These are phyloP conservation scores for Globodera ellingtonae DNA, from an alignment of 1,140 invertebrate genomes.

Conservation along the genomic window DNA sequence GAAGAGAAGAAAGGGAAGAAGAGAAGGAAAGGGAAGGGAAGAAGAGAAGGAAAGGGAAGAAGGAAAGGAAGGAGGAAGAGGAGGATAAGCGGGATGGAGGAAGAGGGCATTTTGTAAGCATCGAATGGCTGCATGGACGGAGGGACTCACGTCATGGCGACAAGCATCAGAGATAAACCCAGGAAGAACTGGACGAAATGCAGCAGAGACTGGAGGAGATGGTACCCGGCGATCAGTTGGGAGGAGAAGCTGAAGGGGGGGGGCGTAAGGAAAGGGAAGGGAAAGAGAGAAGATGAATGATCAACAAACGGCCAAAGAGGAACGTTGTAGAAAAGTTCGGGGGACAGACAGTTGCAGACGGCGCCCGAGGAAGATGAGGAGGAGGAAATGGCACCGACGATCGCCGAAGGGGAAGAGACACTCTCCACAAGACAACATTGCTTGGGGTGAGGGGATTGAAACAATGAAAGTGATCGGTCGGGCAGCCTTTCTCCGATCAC, in stretches of 20 bases:
- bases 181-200: conserved; percentile 85
- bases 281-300: no score
- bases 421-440: not conserved
- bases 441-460: not conserved
- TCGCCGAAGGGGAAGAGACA: not conserved
- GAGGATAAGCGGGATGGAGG: not conserved
- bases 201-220: conserved; percentile 77
- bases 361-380: not conserved
- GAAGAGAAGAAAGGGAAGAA: not conserved
- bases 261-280: not conserved
- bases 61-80: not conserved
- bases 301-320: not conserved
- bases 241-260: conserved; percentile 23
- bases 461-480: not conserved
- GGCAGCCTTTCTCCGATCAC: not conserved
- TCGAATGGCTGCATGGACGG: no score
- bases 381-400: not conserved
- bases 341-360: conserved; percentile 6
- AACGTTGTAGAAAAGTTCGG: conserved; percentile 5
- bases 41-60: not conserved
- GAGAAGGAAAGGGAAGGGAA: not conserved
- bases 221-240: conserved; percentile 22
- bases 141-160: conserved; percentile 81
- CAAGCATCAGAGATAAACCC: conserved; percentile 91
- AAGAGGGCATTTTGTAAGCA: not conserved